Percentiles rank a stretch among this genome's conserved stretches.
Evolutionary conservation across 2,797 vertebrate genomes (phyloP).

Genomic region (Dicrostonyx torquatus): DNA sequence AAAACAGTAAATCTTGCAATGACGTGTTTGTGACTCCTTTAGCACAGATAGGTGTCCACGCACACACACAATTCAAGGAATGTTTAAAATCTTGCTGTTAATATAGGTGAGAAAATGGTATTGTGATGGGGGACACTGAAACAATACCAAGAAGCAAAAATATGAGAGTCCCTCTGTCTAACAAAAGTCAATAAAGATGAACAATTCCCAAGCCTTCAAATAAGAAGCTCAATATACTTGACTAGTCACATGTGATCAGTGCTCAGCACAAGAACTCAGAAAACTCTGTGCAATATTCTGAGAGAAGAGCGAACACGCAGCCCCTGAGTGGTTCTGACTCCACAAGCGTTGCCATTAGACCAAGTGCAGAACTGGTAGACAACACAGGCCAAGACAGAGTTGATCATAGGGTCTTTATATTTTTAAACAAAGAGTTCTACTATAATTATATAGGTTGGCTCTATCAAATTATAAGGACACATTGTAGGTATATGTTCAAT

Average conservation of each 20-base stretch:
- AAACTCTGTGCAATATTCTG: background rate
- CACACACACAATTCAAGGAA: background rate
- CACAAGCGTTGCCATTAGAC: background rate
- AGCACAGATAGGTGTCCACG: background rate
- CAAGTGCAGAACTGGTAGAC: background rate
- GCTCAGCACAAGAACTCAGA: background rate
- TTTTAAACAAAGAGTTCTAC: background rate
- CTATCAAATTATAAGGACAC: background rate
- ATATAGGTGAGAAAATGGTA: background rate
- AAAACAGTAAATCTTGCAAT: background rate
- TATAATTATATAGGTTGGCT: background rate
- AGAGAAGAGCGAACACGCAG: background rate
- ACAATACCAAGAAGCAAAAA: background rate
- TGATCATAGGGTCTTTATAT: background rate
- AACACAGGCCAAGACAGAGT: background rate
- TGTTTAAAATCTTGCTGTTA: background rate
- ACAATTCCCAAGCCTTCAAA: background rate
- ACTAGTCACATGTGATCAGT: background rate
- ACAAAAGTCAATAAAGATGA: background rate
- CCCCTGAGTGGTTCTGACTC: background rate
- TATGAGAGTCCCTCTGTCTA: background rate
- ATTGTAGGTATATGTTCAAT: background rate
- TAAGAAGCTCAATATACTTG: background rate
- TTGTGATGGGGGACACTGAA: background rate
- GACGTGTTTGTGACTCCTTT: background rate